Conservation (phyloP, 2,888 invertebrate species). For the Drosophila infuscata region DNA sequence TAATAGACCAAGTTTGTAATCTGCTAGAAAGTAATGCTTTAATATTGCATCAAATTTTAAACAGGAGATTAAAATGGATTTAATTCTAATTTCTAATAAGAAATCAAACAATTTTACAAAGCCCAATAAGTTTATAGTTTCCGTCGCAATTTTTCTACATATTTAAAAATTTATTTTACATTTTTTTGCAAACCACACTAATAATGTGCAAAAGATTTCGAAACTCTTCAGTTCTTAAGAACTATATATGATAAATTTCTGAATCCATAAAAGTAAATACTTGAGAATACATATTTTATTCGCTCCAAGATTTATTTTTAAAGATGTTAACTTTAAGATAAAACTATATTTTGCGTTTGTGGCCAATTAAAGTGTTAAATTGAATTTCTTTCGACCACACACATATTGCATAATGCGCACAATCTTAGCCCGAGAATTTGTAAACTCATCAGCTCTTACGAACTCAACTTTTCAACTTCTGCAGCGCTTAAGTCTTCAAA, state of each 20-base stretch:
- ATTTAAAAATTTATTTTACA: no score
- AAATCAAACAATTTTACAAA: background rate
- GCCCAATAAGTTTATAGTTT: background rate
- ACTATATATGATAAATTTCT: conserved; percentile 41
- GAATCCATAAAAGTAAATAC: background rate
- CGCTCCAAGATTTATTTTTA: background rate
- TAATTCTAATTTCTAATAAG: background rate
- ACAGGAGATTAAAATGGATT: background rate
- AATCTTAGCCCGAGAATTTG: background rate
- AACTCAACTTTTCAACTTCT: conserved; percentile 47
- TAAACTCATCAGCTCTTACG: conserved; percentile 21
- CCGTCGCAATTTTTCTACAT: no score
- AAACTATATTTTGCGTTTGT: background rate
- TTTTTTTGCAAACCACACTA: no score
- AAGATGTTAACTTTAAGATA: background rate
- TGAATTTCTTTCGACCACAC: conserved; percentile 53
- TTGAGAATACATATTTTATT: no score
- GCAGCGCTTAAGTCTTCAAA: conserved; percentile 10
- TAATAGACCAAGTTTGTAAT: background rate
- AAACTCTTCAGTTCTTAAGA: conserved; percentile 13
- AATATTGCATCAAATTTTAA: background rate
- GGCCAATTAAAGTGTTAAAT: background rate
- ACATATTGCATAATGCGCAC: conserved; percentile 59
- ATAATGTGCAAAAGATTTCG: no score
- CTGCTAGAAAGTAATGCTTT: background rate